Conservation (phyloP, 2,797 vertebrate genomes). For the Simalia tracyae region DNA sequence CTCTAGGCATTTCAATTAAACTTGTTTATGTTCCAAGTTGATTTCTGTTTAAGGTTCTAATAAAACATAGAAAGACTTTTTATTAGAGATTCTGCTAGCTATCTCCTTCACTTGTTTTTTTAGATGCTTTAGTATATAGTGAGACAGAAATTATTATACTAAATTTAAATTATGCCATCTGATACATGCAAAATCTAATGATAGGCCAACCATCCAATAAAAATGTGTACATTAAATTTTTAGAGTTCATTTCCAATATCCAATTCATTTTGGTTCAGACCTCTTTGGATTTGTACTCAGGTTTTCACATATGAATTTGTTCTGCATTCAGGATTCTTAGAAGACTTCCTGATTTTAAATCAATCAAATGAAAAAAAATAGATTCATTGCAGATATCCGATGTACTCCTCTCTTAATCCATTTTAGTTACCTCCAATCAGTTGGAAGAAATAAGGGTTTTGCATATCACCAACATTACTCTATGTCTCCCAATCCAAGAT, state of each 20-base stretch:
- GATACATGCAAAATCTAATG: background rate
- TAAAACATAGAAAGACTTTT: background rate
- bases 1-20: background rate
- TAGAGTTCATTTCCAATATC: background rate
- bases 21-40: background rate
- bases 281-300: background rate
- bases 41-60: background rate
- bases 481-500: no score
- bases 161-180: background rate
- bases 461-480: no score
- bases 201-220: background rate
- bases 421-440: no score
- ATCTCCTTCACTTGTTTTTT: background rate
- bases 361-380: background rate
- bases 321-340: background rate
- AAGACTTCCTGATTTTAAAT: background rate
- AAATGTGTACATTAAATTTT: background rate
- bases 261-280: background rate
- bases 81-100: background rate
- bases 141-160: background rate
- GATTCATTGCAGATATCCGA: background rate
- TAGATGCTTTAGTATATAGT: background rate
- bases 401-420: background rate
- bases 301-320: background rate
- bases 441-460: no score